Base-by-base conservation (phyloP, 2,888 invertebrate genomes). In the Aradus depressus region DNA sequence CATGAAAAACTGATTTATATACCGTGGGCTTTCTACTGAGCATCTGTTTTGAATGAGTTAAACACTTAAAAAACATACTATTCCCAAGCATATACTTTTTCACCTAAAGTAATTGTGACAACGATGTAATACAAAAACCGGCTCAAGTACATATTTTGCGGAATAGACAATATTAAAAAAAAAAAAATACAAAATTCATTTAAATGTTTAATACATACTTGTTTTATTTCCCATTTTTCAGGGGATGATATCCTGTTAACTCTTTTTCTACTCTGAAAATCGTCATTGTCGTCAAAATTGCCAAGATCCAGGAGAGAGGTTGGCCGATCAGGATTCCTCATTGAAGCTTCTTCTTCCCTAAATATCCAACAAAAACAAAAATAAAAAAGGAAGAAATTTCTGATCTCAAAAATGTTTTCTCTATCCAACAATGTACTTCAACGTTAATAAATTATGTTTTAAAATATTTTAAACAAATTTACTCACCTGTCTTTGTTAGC, bases 151-250 rank as follows among this genome's bases (percentile, higher is more conserved):
- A n/a, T n/a, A n/a, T n/a, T n/a, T n/a, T n/a, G n/a, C n/a, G n/a
- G n/a, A n/a, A n/a, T n/a, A n/a, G n/a, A n/a, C n/a, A n/a, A n/a
- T n/a, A n/a, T n/a, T n/a, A n/a, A n/a, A n/a, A n/a, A n/a, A n/a
- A n/a, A n/a, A n/a, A n/a, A n/a, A n/a, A n/a, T n/a, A n/a, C n/a
- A 14, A 44, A 45, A 28, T 16, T 19, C 14, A 28, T 12, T 32
- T 12, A 25, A 35, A 43, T 49, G 25, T 41, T 16, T 26, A 2
- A 39, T 32, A 35, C 39, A 12, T 65, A 76, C 81, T 71, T 95
- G 96, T 65, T 95, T 92, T 58, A 95, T 84, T 71, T 97, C 97
- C 96, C 96, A 97, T 45, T 86, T 76, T 68, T 98, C 97, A 0
- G 96, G 97, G 42, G 95, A 95, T 0, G 95, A 93, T 55, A 97